phyloP scores from a whole-genome alignment of 2,113 vertebrate species.

The Macrotus californicus region DNA sequence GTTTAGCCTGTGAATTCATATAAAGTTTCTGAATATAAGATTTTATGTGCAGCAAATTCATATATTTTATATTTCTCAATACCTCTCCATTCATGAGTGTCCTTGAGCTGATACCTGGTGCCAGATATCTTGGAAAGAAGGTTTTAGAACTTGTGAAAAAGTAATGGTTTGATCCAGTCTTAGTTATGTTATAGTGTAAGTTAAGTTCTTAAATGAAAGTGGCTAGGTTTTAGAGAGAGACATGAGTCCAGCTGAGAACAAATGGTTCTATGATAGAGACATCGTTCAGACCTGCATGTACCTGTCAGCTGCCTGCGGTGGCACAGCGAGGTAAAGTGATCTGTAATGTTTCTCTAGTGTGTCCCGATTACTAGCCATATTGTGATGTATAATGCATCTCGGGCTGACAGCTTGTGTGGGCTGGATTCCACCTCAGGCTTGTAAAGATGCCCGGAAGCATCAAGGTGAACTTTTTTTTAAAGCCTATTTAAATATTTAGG shows the following conservation, averaged over 20 bases:
- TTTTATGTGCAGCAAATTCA: slow-evolving; percentile 1
- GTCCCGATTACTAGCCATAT: neutral
- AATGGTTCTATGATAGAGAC: slow-evolving; percentile 25
- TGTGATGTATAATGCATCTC: neutral
- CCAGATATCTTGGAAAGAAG: slow-evolving; percentile 4
- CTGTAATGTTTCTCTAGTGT: neutral
- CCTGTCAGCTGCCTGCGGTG: neutral
- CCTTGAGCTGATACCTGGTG: neutral
- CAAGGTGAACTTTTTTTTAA: slow-evolving; percentile 11
- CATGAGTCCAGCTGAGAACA: slow-evolving; percentile 16
- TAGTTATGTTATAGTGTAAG: slow-evolving; percentile 16
- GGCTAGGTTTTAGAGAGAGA: neutral
- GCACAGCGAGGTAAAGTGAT: slow-evolving; percentile 23
- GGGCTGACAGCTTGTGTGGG: slow-evolving; percentile 5
- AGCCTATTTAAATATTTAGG: slow-evolving; percentile 46
- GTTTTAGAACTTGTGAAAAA: slow-evolving; percentile 22
- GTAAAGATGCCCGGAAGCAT: slow-evolving; percentile 2
- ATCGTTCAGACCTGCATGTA: neutral
- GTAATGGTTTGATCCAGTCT: neutral
- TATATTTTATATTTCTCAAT: neutral
- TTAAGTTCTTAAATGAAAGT: neutral
- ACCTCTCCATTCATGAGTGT: neutral
- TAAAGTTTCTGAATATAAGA: neutral
- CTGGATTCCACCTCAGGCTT: neutral
- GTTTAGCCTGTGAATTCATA: neutral